These are phyloP conservation scores for Craniophora ligustri DNA, from an alignment of 2,888 invertebrate genomes.

Conservation along the genomic window DNA sequence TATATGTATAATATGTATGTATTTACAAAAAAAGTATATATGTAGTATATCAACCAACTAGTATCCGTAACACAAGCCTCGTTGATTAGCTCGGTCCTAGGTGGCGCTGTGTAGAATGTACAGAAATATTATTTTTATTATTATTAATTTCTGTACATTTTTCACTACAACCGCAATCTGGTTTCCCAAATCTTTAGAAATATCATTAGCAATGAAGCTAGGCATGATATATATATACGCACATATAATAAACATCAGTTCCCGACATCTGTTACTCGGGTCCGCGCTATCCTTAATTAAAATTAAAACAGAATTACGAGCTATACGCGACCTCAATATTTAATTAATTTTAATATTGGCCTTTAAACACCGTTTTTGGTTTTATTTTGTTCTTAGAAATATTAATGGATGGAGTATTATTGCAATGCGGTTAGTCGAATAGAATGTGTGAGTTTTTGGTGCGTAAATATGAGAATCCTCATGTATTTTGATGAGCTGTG, in stretches of 20 bases:
- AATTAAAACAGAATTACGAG: constrained; percentile 78
- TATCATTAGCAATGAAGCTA: constrained; percentile 47
- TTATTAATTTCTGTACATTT: neutral
- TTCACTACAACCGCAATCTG: constrained; percentile 31
- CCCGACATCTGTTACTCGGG: constrained; percentile 74
- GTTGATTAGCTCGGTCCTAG: too few species aligned
- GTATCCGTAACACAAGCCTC: too few species aligned
- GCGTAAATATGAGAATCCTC: too few species aligned
- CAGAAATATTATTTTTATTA: constrained; percentile 20
- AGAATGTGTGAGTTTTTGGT: too few species aligned
- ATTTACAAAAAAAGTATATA: too few species aligned
- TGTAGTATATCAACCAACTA: too few species aligned
- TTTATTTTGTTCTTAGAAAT: constrained; percentile 46
- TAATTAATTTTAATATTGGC: constrained; percentile 67
- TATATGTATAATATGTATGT: too few species aligned
- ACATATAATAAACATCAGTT: constrained; percentile 67
- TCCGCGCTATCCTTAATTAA: constrained; percentile 74
- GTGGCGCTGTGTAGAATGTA: too few species aligned
- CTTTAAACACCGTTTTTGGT: constrained; percentile 55
- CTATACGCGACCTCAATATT: constrained; percentile 73
- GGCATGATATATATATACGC: constrained; percentile 53
- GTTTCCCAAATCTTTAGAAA: constrained; percentile 39
- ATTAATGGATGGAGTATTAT: constrained; percentile 34
- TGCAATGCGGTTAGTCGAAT: too few species aligned
- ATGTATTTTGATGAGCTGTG: too few species aligned